Percentiles rank a stretch among this genome's conserved stretches.
Conservation (phyloP, 2,113 vertebrate genomes). For the Lasiurus cinereus region DNA sequence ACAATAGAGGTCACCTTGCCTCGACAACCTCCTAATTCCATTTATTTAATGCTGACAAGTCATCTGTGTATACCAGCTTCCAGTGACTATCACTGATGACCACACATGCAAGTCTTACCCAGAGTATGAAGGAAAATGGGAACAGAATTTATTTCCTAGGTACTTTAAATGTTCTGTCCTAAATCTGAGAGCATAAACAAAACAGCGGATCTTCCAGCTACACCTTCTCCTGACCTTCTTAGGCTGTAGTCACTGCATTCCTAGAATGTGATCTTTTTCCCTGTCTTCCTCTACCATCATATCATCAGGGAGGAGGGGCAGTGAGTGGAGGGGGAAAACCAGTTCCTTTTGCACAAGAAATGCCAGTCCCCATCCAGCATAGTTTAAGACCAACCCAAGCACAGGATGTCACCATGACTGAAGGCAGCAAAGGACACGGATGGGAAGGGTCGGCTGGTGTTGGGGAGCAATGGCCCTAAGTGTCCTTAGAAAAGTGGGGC, state of each 20-base stretch:
- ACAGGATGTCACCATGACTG: fast-evolving
- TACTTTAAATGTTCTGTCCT: background rate
- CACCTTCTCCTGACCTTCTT: background rate
- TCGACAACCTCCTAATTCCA: background rate
- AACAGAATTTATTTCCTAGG: background rate
- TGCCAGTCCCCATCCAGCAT: background rate
- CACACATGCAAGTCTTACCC: background rate
- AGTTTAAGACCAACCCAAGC: background rate
- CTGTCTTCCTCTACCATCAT: background rate
- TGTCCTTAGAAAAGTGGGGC: background rate
- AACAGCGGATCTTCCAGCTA: background rate
- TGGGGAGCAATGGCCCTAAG: background rate
- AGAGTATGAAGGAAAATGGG: background rate
- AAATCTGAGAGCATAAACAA: background rate
- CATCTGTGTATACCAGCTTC: background rate
- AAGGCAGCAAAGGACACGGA: background rate
- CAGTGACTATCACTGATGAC: too few species aligned
- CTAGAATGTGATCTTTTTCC: background rate
- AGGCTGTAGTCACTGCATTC: background rate
- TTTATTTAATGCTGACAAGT: background rate
- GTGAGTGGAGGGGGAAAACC: fast-evolving
- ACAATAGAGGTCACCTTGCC: background rate
- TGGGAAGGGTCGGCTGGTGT: background rate
- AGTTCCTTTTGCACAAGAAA: background rate
- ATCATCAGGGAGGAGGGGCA: background rate